Conservation (phyloP, 2,113 vertebrate genomes). For the Azemiops feae region DNA sequence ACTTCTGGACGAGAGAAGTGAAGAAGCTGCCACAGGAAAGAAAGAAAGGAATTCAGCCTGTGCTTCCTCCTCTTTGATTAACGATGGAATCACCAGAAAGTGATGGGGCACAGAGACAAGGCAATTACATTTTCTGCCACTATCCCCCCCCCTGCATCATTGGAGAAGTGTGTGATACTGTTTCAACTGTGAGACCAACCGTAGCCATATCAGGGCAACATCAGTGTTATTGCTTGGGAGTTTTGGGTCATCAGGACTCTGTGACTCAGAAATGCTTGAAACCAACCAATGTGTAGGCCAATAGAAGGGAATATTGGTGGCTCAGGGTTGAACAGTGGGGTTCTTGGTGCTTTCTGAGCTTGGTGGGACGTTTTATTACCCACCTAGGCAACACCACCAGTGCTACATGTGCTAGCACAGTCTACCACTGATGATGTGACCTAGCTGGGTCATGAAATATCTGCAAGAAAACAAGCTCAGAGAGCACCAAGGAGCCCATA, state of each 20-base stretch:
- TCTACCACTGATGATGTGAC: too few species aligned
- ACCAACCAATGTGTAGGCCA: background rate
- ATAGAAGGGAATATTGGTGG: background rate
- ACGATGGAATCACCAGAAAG: background rate
- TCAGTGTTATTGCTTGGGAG: background rate
- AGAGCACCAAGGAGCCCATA: too few species aligned
- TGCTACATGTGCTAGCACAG: too few species aligned
- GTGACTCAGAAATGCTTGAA: background rate
- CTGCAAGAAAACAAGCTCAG: too few species aligned
- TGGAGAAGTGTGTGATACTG: background rate
- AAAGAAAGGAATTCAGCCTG: background rate
- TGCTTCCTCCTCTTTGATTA: background rate
- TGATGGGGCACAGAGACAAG: constrained; percentile 3
- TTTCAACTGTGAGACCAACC: background rate
- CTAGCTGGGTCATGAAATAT: too few species aligned
- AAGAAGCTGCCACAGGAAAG: background rate
- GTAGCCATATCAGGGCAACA: too few species aligned
- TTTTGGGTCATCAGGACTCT: background rate
- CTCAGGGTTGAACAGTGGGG: too few species aligned
- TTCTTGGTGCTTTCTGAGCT: too few species aligned
- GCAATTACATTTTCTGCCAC: background rate
- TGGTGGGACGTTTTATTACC: too few species aligned
- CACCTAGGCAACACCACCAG: too few species aligned
- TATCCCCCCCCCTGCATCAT: background rate
- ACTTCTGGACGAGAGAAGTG: background rate